phyloP scores from a whole-genome alignment of 2,797 vertebrate genomes.

The Pteronotus mesoamericanus region DNA sequence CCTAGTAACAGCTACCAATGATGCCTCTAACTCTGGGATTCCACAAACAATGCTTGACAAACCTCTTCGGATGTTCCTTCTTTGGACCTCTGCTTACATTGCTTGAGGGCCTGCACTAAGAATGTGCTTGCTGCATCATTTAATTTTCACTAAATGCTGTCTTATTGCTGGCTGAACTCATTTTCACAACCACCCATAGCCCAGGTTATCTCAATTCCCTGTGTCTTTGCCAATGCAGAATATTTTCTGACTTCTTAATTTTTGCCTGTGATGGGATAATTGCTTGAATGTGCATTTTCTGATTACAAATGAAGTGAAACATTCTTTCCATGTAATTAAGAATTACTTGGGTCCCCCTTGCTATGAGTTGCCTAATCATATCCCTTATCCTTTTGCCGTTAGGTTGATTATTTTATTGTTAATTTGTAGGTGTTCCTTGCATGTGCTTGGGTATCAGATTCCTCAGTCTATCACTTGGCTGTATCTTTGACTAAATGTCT shows the following conservation, averaged over 20 bases:
- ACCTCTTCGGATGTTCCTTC: neutral
- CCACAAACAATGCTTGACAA: neutral
- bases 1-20: neutral
- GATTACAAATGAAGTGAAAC: neutral
- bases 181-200: neutral
- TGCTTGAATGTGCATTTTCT: neutral
- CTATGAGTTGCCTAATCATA: neutral
- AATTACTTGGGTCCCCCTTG: neutral
- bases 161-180: neutral
- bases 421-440: neutral
- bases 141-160: neutral
- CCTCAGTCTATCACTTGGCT: neutral
- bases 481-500: neutral
- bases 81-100: neutral
- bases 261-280: neutral
- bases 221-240: neutral
- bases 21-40: neutral
- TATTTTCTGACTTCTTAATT: neutral
- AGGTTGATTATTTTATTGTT: neutral
- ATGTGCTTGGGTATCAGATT: neutral
- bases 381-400: neutral
- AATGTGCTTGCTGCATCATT: neutral
- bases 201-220: neutral
- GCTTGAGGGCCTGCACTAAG: neutral
- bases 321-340: neutral